A percentile compares a stretch with the other conserved stretches of the same genome.
Conservation (phyloP, 2,888 invertebrate species). For the Agrypnus murinus region DNA sequence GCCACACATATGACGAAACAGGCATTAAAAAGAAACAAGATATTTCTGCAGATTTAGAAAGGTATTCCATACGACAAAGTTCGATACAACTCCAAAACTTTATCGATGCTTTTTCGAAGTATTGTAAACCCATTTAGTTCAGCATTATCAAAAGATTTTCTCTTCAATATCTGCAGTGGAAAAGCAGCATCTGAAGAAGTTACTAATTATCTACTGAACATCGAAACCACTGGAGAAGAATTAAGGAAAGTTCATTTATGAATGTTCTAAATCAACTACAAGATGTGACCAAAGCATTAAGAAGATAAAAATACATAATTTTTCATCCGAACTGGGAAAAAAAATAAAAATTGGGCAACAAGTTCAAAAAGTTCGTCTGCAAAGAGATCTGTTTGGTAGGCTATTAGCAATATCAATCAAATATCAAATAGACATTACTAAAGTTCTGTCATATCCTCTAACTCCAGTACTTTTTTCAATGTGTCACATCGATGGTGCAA, state of each 20-base stretch:
- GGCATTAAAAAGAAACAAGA: no score
- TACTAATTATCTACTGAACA: no score
- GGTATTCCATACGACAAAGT: no score
- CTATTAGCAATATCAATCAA: slow-evolving; percentile 51
- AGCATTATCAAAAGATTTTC: no score
- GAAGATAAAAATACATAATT: slow-evolving; percentile 32
- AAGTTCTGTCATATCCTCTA: slow-evolving; percentile 52
- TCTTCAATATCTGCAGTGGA: no score
- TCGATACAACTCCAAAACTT: no score
- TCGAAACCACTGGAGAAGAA: no score
- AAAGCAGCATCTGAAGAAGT: no score
- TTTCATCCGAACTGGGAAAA: slow-evolving; percentile 19
- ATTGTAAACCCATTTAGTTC: no score
- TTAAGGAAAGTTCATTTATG: slow-evolving; percentile 45
- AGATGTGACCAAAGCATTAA: slow-evolving; percentile 35
- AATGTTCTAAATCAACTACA: slow-evolving; percentile 20
- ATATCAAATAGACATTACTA: slow-evolving; percentile 47
- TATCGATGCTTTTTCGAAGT: no score
- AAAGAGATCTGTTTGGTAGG: slow-evolving; percentile 47
- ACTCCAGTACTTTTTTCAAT: slow-evolving; percentile 55
- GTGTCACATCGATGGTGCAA: slow-evolving; percentile 59
- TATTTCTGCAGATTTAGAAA: slow-evolving; percentile 42
- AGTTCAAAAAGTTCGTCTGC: slow-evolving; percentile 48
- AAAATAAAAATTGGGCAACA: slow-evolving; percentile 36
- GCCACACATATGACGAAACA: slow-evolving; percentile 4